A percentile compares a stretch with the other conserved stretches of the same genome.
phyloP scores from a whole-genome alignment of 2,888 invertebrate genomes.

The Scaptodrosophila latifasciaeformis region DNA sequence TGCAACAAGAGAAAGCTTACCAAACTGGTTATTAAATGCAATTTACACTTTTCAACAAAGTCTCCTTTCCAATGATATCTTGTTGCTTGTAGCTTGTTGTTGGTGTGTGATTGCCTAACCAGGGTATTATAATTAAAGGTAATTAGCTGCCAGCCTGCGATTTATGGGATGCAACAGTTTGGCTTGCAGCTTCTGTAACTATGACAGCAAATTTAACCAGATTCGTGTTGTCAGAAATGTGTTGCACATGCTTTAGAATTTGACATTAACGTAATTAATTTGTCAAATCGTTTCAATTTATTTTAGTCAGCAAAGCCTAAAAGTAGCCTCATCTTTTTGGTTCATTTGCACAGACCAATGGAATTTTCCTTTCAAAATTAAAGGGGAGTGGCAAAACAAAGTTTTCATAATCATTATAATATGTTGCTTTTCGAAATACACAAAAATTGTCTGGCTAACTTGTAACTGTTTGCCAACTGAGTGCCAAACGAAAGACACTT shows the following conservation, averaged over 20 bases:
- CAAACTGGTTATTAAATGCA: background rate
- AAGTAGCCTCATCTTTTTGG: too few relatives aligned
- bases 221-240: background rate
- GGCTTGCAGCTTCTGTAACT: too few relatives aligned
- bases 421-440: constrained; percentile 33
- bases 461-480: constrained; percentile 33
- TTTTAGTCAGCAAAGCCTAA: too few relatives aligned
- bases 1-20: constrained; percentile 10
- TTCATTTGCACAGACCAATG: too few relatives aligned
- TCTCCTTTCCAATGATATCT: too few relatives aligned
- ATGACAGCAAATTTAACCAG: constrained; percentile 10
- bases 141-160: constrained; percentile 37
- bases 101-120: background rate
- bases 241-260: constrained; percentile 27
- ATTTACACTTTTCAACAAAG: background rate
- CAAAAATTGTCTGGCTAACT: too few relatives aligned
- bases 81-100: too few relatives aligned
- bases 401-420: constrained; percentile 58
- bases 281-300: too few relatives aligned
- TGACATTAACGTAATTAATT: constrained; percentile 49
- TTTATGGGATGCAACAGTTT: constrained; percentile 48
- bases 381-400: too few relatives aligned
- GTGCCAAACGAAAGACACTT: constrained; percentile 13
- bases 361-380: too few relatives aligned
- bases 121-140: constrained; percentile 41